Evolutionary conservation across 2,113 vertebrate genomes (phyloP).

Genomic region (Prunella himalayana): DNA sequence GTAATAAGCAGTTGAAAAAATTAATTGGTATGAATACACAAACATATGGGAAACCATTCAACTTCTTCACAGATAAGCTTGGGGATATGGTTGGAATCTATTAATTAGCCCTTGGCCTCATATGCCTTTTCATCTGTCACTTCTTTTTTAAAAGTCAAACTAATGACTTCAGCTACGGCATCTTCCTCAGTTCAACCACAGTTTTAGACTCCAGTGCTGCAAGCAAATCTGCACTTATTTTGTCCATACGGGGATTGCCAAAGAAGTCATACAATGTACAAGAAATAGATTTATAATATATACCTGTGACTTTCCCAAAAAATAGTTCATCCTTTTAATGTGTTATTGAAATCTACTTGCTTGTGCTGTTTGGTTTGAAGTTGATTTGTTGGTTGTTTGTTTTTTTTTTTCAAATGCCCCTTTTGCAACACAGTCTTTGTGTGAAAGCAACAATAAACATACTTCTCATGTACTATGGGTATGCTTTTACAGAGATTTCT

Average conservation of each 20-base stretch:
- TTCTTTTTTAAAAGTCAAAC: background rate
- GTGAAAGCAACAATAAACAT: background rate
- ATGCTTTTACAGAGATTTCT: background rate
- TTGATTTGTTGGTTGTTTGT: background rate
- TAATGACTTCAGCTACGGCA: background rate
- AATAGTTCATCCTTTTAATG: background rate
- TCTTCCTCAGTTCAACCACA: background rate
- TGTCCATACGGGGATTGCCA: background rate
- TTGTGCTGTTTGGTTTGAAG: background rate
- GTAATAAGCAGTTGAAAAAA: background rate
- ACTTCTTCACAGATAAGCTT: background rate
- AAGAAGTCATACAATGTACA: background rate
- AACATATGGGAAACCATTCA: background rate
- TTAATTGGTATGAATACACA: background rate
- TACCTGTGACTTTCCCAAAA: background rate
- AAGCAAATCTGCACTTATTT: background rate
- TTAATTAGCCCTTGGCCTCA: slow-evolving; percentile 10
- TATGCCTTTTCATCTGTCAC: background rate
- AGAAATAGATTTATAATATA: background rate
- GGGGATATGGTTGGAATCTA: background rate
- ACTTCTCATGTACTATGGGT: background rate
- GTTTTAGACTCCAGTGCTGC: background rate
- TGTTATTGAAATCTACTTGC: background rate
- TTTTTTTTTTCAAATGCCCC: background rate
- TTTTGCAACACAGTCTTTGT: background rate